Base-by-base conservation (phyloP, 2,113 vertebrate species). In the Triplophysa tibetana region DNA sequence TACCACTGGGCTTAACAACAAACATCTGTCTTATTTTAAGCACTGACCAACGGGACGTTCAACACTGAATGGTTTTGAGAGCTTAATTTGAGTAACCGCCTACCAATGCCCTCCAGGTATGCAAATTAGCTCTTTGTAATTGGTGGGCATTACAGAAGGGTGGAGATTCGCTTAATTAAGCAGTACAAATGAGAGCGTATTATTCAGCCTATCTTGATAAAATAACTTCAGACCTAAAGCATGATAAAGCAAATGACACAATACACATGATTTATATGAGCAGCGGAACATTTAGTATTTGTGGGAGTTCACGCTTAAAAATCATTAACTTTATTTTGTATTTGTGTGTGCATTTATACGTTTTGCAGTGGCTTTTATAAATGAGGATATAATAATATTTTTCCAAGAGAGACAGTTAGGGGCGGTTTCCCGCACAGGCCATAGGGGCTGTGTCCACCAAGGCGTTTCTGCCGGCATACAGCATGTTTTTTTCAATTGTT, bases 141-240 rank as follows among this genome's bases (percentile, higher is more conserved):
- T 86, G 85, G 86, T 87, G 86, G 85, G 87, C 79, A 50, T 75
- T 79, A 84, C 81, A 67, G 79, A 38, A 65, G 64, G 86, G 85
- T 82, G 87, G 87, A 81, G 85, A 78, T 82, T 83, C 80, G 82
- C 83, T 84, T 89, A 91, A 90, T 92, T 89, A 91, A 75, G 80
- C 89, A 68, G 84, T 81, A 81, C 88, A 89, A 90, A 91, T 88
- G 84, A 89, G 72, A 75, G 80, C 85, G 66, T 81, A 72, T 83
- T 88, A 89, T 89, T 84, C 72, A 86, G 77, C 74, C 81, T 85
- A 87, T 86, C 87, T 90, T 87, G 78, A 87, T 87, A 86, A 85
- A 82, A 84, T 86, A 84, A 83, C 60, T 65, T 62, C 63, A 81
- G 75, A 66, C 33, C 26, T 69, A 14, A 26, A 21, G 33, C 45